Evolutionary conservation across 2,113 vertebrate genomes (phyloP).

Genomic region (Hippoglossus stenolepis): DNA sequence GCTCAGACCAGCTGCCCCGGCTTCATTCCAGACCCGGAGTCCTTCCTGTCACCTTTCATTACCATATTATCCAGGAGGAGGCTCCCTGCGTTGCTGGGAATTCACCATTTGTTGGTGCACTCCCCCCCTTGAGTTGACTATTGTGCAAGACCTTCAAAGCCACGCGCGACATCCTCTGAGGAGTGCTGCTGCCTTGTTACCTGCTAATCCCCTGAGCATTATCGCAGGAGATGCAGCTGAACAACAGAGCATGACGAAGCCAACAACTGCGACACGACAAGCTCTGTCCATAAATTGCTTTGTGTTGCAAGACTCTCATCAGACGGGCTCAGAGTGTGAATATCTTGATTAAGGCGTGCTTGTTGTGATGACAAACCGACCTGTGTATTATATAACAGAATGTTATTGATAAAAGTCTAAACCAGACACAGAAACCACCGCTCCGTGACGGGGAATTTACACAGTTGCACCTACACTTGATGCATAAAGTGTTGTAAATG

Average conservation of each 20-base stretch:
- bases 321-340: slow-evolving; percentile 26
- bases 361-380: slow-evolving; percentile 24
- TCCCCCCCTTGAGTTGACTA: slow-evolving; percentile 52
- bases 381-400: slow-evolving; percentile 29
- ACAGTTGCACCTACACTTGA: not conserved
- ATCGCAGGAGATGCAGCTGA: slow-evolving; percentile 68
- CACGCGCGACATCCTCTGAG: slow-evolving; percentile 62
- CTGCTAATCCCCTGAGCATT: slow-evolving; percentile 69
- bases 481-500: slow-evolving; percentile 63
- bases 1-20: slow-evolving; percentile 88
- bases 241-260: slow-evolving; percentile 68
- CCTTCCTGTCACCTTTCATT: slow-evolving; percentile 96
- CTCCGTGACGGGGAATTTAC: not conserved
- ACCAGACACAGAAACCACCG: not conserved
- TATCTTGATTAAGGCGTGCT: slow-evolving; percentile 24
- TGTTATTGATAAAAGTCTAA: slow-evolving; percentile 2
- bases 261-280: slow-evolving; percentile 64
- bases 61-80: slow-evolving; percentile 87
- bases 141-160: slow-evolving; percentile 58
- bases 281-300: slow-evolving; percentile 53
- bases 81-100: slow-evolving; percentile 67
- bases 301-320: slow-evolving; percentile 32
- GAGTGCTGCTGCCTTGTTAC: slow-evolving; percentile 70
- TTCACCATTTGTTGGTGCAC: slow-evolving; percentile 78
- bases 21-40: slow-evolving; percentile 86